Evolutionary conservation across 2,888 invertebrate species (phyloP), one percentile per base, ranked within the genome.

Genomic region (Steromphala cineraria): DNA sequence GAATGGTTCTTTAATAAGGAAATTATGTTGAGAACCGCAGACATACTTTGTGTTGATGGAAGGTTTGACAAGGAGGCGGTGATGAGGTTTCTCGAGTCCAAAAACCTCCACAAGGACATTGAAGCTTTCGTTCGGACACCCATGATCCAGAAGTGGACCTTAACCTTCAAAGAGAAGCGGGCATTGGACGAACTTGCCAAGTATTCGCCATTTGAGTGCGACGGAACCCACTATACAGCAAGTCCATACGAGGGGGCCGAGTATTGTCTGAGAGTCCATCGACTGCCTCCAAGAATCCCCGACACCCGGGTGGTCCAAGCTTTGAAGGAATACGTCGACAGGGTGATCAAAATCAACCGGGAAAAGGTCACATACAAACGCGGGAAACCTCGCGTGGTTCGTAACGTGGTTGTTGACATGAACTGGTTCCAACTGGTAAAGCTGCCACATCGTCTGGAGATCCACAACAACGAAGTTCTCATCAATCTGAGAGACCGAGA

Each of bases 51-150:
- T 19, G 36, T 19, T 36, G 36, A 71, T 19, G 71, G 71, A 40
- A 71, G 52, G n/a, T 78, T 78, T 40, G 67, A 67, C 40, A 62
- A 78, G 52, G 62, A 78, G 24, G 52, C 24, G 13, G 71, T 71
- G 40, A 36, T 31, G 31, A 36, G 71, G 31, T 71, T 36, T n/a
- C 19, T 71, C 8, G 71, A 71, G 40, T 36, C 31, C 19, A 71
- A 71, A 19, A 40, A n/a, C 19, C 40, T 71, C n/a, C 40, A 36
- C n/a, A 71, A 71, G 40, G 36, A 36, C 40, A 19, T 71, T 3
- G 71, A 71, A 71, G 40, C 71, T 4, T 71, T 71, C 36, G 71
- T 40, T 36, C 71, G 71, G 10, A 71, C 71, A 40, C n/a, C 31
- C 15, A 40, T 71, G 31, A 40, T 36, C 19, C 31, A 71, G 71